Base-by-base conservation (phyloP, 2,888 invertebrate genomes). In the Globia sparganii region DNA sequence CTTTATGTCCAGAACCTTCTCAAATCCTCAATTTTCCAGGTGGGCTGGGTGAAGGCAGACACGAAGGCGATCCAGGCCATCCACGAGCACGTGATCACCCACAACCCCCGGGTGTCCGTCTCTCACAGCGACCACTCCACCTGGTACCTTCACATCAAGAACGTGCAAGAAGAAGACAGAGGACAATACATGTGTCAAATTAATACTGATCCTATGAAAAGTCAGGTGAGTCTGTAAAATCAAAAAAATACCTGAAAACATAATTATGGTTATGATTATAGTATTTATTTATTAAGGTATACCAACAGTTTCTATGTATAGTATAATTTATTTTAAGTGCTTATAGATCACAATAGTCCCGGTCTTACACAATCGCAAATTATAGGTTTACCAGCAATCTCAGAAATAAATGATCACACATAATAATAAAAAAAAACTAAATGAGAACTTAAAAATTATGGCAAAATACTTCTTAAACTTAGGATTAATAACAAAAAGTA, bases 141-240 rank as follows among this genome's bases (percentile, higher is more conserved):
- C 90, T 98, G 98, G 98, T 98, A 98, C 93, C 97, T 99, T 31
- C 98, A 98, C 93, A 98, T 99, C 91, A 98, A 97, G 91, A 98
- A 97, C 91, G 97, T 98, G 0, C 98, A 98, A 90, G 98, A 98
- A 91, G 98, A 98, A 90, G 99, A 99, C 92, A 97, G 97, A 68
- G 98, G 98, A 28, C 97, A 97, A 87, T 98, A 98, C 96, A 98
- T 98, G 98, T 98, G 98, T 94, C 98, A 98, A 96, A 98, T 98
- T 91, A 98, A 98, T 95, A 98, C 98, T n/a, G 98, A 98, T 92
- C 98, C 98, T 46, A 98, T 98, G 98, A 98, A 98, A 91, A 98
- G 98, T 94, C 98, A 98, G 97, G 98, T 98, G 34, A 61, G 61
- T 53, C 53, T 25, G 4, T 9, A 25, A 25, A 53, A 25, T 9